A percentile compares a stretch with the other conserved stretches of the same genome.
Conservation (phyloP, 2,888 invertebrate species). For the Cryptus viduatorius region DNA sequence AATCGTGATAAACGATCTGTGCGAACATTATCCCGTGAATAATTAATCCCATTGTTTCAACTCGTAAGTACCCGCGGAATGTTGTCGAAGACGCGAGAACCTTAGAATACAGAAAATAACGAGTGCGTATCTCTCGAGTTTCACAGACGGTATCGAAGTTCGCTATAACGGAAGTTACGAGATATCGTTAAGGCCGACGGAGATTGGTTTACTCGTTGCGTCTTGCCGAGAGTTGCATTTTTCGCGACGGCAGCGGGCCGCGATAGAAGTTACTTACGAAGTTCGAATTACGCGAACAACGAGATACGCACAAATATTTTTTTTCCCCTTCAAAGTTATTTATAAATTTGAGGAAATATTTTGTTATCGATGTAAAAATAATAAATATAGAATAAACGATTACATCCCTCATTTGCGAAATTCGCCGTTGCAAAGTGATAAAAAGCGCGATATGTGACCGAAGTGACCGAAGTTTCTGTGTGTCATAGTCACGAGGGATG, state of each 20-base stretch:
- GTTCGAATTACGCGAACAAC: neutral
- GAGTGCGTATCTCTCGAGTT: slow-evolving; percentile 52
- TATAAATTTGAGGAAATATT: neutral
- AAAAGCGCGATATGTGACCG: too few relatives aligned
- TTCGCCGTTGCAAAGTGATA: neutral
- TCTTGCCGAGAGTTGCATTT: neutral
- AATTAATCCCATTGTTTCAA: slow-evolving; percentile 1
- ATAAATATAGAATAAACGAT: neutral
- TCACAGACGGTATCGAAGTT: slow-evolving; percentile 47
- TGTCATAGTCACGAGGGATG: neutral
- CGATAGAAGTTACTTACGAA: neutral
- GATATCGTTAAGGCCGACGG: slow-evolving; percentile 47
- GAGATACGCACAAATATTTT: neutral
- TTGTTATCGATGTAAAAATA: neutral
- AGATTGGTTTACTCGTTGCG: slow-evolving; percentile 43
- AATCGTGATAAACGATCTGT: neutral
- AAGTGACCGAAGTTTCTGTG: too few relatives aligned
- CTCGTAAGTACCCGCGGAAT: neutral
- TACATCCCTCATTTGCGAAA: slow-evolving; percentile 13
- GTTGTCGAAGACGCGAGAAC: slow-evolving; percentile 6
- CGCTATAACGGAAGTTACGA: slow-evolving; percentile 58
- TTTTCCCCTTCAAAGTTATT: neutral
- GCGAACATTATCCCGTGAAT: neutral
- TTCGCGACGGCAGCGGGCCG: neutral
- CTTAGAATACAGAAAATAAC: neutral